Evolutionary conservation across 2,113 vertebrate species (phyloP), one percentile per base, ranked within the genome.

Genomic region (human): DNA sequence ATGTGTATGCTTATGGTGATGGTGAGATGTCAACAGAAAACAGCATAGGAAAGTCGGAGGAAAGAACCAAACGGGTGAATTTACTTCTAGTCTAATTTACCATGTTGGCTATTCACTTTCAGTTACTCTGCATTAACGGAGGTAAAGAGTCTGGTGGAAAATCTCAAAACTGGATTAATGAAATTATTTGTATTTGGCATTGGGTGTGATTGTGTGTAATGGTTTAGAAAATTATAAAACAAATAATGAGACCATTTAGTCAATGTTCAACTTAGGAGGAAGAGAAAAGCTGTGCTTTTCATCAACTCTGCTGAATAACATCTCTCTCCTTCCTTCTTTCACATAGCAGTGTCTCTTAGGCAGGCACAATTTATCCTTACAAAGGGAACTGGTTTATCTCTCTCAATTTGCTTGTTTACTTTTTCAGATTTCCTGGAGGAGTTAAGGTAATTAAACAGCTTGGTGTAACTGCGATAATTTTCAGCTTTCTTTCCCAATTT

Each of bases 221-320:
- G 96, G 81, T 72, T 96, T 93, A 96, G 97, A 96, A 94, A 97
- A 96, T 94, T 81, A 76, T 86, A 96, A 93, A 93, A 70, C 82
- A 97, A 97, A 96, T 84, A 96, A 88, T 86, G 79, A 93, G 68
- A 82, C 59, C 66, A 83, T 79, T 95, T 94, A 93, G 76, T 94
- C 78, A 94, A 92, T 83, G 87, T 81, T 94, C 91, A 96, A 8
- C 72, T 83, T 82, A 27, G 66, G 50, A 93, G 57, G 25, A 95
- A 82, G 11, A 85, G 89, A 55, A 81, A 76, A 92, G 32, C n/a
- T 91, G 50, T 93, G 32, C 32, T 48, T 93, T 92, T 96, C 16
- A 45, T 95, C 59, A 87, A 20, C 40, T 85, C 38, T 90, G n/a
- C 23, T 88, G 72, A 82, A 82, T 85, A 61, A 70, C 13, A n/a